These are phyloP conservation scores for Parazoanthus atlanticus DNA, from an alignment of 92 coral and sea anemone genomes.

Conservation along the genomic window DNA sequence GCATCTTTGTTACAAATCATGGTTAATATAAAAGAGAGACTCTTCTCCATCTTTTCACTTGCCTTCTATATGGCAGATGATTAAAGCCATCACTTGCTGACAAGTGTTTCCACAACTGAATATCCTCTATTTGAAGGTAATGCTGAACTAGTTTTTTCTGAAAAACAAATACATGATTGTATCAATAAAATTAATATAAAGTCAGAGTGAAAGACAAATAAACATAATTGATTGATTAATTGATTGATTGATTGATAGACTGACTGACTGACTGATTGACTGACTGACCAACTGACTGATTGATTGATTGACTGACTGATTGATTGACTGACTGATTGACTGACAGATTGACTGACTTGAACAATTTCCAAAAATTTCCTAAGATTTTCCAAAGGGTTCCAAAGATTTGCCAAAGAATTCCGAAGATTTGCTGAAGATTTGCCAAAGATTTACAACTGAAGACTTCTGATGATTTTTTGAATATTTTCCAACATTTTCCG, in stretches of 20 bases:
- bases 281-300: too few relatives aligned
- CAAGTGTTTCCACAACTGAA: conserved; percentile 68
- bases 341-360: too few relatives aligned
- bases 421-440: too few relatives aligned
- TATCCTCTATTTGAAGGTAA: conserved; percentile 78
- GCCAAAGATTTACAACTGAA: too few relatives aligned
- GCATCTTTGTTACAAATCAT: neutral
- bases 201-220: neutral
- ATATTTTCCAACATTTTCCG: too few relatives aligned
- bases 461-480: too few relatives aligned
- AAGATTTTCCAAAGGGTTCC: too few relatives aligned
- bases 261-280: neutral
- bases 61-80: conserved; percentile 83
- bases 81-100: conserved; percentile 63
- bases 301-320: too few relatives aligned
- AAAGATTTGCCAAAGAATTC: too few relatives aligned
- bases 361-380: too few relatives aligned
- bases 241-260: neutral
- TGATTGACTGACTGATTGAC: too few relatives aligned
- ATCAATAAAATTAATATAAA: neutral
- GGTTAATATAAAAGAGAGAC: too few relatives aligned
- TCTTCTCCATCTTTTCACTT: neutral
- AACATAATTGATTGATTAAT: neutral
- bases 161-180: conserved; percentile 16
- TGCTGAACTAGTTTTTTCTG: conserved; percentile 80